Evolutionary conservation across 2,797 vertebrate genomes (phyloP).

Genomic region (Calcarius lapponicus): DNA sequence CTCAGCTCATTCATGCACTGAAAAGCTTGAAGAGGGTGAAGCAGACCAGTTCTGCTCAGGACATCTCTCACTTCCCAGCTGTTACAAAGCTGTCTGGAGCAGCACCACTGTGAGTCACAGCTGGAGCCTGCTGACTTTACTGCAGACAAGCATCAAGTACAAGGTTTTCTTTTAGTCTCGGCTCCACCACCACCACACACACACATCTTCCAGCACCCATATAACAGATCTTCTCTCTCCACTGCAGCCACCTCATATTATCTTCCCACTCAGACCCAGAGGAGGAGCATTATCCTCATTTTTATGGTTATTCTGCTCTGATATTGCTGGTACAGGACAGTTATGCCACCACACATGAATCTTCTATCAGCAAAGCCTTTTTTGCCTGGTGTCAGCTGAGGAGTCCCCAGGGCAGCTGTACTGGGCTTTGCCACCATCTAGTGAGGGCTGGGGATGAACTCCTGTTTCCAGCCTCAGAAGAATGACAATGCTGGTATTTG

Average conservation of each 20-base stretch:
- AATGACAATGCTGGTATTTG: neutral
- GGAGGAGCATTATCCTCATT: neutral
- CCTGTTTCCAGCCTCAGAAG: neutral
- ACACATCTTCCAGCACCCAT: neutral
- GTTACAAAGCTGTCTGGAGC: neutral
- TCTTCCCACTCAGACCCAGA: neutral
- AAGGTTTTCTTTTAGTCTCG: neutral
- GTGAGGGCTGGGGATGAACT: neutral
- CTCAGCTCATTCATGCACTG: neutral
- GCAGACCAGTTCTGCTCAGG: neutral
- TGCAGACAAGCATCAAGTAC: neutral
- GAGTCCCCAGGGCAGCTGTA: neutral
- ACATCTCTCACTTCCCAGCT: neutral
- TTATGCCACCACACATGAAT: neutral
- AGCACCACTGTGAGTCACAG: neutral
- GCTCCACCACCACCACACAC: neutral
- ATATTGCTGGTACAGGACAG: neutral
- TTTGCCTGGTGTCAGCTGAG: neutral
- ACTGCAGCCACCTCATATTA: neutral
- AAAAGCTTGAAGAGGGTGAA: neutral
- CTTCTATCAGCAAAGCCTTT: neutral
- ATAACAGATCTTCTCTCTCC: neutral
- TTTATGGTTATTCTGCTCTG: neutral
- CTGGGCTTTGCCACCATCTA: neutral
- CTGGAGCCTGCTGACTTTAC: neutral